Evolutionary conservation across 1,140 invertebrate genomes (phyloP), one percentile per base, ranked within the genome.

Genomic region (Apis mellifera): DNA sequence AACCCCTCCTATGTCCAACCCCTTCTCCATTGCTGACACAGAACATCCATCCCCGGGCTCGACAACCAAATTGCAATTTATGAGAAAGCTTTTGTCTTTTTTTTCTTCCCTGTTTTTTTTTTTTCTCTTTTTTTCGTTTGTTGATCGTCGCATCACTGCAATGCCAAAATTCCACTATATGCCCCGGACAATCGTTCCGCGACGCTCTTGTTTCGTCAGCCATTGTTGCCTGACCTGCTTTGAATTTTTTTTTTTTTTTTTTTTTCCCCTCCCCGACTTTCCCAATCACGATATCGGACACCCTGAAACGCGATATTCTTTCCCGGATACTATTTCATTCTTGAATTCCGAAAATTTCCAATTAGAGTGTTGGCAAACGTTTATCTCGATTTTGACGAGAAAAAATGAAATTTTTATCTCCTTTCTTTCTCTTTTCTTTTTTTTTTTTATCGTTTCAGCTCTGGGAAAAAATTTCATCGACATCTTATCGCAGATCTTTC

Each of bases 11-110:
- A 13, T 57, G 12, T 59, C 71, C 54, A 57, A 48, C 54, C 62
- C 55, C 60, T 65, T 64, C 52, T 66, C 59, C 62, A 26, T 9
- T 60, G 60, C 71, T 81, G 82, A 83, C 82, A 54, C 68, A 72
- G 62, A 78, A 83, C 82, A 83, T 83, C 82, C 82, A 83, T 83
- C 82, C 82, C 69, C 79, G 59, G 65, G 69, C 60, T 72, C 82
- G 77, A 79, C 82, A 71, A 81, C 82, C 78, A 84, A 84, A 84
- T 84, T 84, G 82, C 78, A 59, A 84, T 84, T 84, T 84, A 84
- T 84, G 82, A 81, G 78, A 74, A 84, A 70, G 64, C 69, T 83
- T 72, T 54, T 65, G 54, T 62, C 68, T 54, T 70, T 62, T 70
- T 57, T 50, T 26, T 17, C n/a, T n/a, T n/a, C n/a, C n/a, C n/a